A percentile compares a stretch with the other conserved stretches of the same genome.
Evolutionary conservation across 1,140 invertebrate species (phyloP).

Genomic region (Drosophila mojavensis): DNA sequence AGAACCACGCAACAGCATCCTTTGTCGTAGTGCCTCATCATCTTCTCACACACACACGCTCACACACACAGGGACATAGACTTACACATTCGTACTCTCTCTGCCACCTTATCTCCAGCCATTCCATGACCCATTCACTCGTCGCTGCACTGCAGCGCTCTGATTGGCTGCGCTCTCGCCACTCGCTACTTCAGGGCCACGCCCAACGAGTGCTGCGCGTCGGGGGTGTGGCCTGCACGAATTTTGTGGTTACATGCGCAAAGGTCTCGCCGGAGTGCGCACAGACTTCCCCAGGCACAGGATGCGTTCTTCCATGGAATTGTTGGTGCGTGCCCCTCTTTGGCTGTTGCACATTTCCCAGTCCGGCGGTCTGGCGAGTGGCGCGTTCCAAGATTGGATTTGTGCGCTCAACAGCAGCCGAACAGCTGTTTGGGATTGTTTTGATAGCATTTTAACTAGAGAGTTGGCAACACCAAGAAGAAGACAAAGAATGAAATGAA

Average conservation of each 20-base stretch:
- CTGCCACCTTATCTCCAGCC: constrained; percentile 67
- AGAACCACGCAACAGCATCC: constrained; percentile 13
- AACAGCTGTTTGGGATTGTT: constrained; percentile 65
- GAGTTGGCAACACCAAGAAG: constrained; percentile 10
- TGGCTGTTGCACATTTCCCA: constrained; percentile 35
- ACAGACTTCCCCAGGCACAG: constrained; percentile 58
- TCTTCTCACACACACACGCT: constrained; percentile 41
- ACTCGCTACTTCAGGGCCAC: constrained; percentile 63
- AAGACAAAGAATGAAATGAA: not conserved
- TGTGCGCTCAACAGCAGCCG: constrained; percentile 23
- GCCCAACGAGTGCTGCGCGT: constrained; percentile 34
- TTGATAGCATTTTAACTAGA: constrained; percentile 23
- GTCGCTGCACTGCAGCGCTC: constrained; percentile 25
- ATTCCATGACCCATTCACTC: constrained; percentile 55
- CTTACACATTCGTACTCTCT: constrained; percentile 5
- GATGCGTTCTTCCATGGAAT: constrained; percentile 27
- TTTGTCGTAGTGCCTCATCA: constrained; percentile 30
- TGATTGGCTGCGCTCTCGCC: constrained; percentile 49
- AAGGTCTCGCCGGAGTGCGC: constrained; percentile 36
- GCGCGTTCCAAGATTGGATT: constrained; percentile 32
- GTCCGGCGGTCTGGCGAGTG: not conserved
- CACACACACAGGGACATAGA: constrained; percentile 3
- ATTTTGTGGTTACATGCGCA: constrained; percentile 59
- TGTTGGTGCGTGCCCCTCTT: constrained; percentile 43
- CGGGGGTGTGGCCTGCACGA: constrained; percentile 46